Evolutionary conservation across 2,888 invertebrate genomes (phyloP), one percentile per base, ranked within the genome.

Genomic region (Dilophus febrilis): DNA sequence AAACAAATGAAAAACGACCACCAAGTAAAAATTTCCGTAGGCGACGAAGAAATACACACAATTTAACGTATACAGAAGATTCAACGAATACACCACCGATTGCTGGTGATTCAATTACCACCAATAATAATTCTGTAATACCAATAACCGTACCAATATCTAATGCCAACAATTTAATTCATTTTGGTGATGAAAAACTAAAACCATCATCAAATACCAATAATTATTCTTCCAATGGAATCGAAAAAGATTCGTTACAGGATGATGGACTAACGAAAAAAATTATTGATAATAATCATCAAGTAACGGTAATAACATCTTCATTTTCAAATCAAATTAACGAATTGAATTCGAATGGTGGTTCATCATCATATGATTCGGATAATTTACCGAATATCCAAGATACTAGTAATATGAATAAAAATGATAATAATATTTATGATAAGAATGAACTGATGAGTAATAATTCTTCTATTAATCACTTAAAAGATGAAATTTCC

Each of bases 1-100:
- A 85, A 53, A 86, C 86, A 0, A 84, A 85, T 58, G 83, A 80
- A 45, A 86, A 87, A 56, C 86, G 86, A 34, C 85, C 85, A 10
- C 83, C 86, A 5, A 79, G 81, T 1, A 80, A 79, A 53, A 79
- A 82, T 55, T 84, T 83, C 54, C 67, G 85, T 45, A 68, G 79
- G 51, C 65, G 79, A 47, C 70, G 77, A 48, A 64, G 72, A 50
- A 67, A 66, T 22, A 22, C n/a, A n/a, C n/a, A n/a, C n/a, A n/a
- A n/a, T n/a, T n/a, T n/a, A n/a, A n/a, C n/a, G n/a, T n/a, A n/a
- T n/a, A n/a, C n/a, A n/a, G n/a, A n/a, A 43, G 71, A 71, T 48
- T 55, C 58, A 13, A 68, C 68, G 37, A 58, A 66, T 52, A 30
- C 36, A 18, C 44, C 50, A 27, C 47, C 46, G 22, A 48, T 49